Base-by-base conservation (phyloP, 2,797 vertebrate genomes). In the Leucoraja ocellata region DNA sequence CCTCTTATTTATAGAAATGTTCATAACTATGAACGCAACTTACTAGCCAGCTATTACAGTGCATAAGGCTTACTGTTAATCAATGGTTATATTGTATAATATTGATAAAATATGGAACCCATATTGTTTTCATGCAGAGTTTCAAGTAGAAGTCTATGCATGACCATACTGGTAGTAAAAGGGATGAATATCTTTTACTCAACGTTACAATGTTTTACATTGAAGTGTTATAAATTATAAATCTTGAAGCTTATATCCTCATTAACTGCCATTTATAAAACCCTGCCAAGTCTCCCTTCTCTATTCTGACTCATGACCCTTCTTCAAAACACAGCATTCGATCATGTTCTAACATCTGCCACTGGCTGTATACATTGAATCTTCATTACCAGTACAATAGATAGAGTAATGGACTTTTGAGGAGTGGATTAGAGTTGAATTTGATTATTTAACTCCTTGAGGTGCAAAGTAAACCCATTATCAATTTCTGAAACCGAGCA, bases 61-160 rank as follows among this genome's bases (percentile, higher is more conserved):
- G 23, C 81, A 23, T 61, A 61, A 25, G 54, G 28, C 23, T 25
- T 84, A 13, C 25, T 84, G 81, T 28, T 54, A 84, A 11, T 84
- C 46, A 58, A 4, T 61, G 54, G 23, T 4, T 4, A 25, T 58
- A 61, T 84, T 84, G 61, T 25, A 58, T 84, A 58, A 84, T 58
- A 84, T 84, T 39, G 46, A 84, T 84, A 84, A 84, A 84, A 14
- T 61, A 84, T 84, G 54, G 81, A 84, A 84, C 81, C 23, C 10
- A 84, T 84, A 58, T 61, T 25, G 28, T 28, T 61, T 46, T 23
- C 13, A 11, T 84, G 81, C 11, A 84, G 13, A 84, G 61, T 83
- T 28, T 2, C 21, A 7, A 81, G 39, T 81, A 80, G 36, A 80
- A n/a, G 4, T 16, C 80, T 58, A 23, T 13, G 23, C 28, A 83